Base-by-base conservation (phyloP, 2,797 vertebrate species). In the Tokudaia tokunoshimensis region DNA sequence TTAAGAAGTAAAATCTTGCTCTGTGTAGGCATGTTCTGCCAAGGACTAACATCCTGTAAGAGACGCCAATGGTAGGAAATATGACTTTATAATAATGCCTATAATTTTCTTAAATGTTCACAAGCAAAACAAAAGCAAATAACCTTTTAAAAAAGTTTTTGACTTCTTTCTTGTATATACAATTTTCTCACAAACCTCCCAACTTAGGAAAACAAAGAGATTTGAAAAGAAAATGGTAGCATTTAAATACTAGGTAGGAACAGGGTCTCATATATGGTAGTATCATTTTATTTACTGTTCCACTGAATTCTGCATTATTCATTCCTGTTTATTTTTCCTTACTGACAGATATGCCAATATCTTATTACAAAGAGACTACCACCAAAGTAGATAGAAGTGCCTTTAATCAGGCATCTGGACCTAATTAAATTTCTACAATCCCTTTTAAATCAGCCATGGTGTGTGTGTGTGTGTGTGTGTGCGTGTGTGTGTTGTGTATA, bases 1-100 rank as follows among this genome's bases (percentile, higher is more conserved):
- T 96, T 98, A 61, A 85, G 95, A 95, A 98, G 96, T 96, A 97
- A 98, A 89, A 96, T 97, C 91, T 86, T 97, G 86, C 98, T 97
- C 91, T 78, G 82, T 95, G 90, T 76, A 98, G 97, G 94, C 96
- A 97, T 97, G 92, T 95, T 97, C 94, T 92, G 65, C 96, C 95
- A 98, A 98, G 96, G 95, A 92, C 87, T 96, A 34, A 26, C 10
- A 81, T 79, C 97, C 90, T 98, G 94, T 70, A 95, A 97, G 91
- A 93, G 91, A 97, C 96, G 76, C 76, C 95, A 91, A 92, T 61
- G 50, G 59, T 86, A 82, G 80, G 95, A 97, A 89, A 84, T 76
- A 83, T 6, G 83, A 83, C 87, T 92, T 96, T 90, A 80, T 94
- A 89, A 13, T 90, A 89, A 93, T 0, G 67, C 74, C 76, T 81